Conservation (phyloP, 2,797 vertebrate genomes). For the Macroramphosus scolopax region DNA sequence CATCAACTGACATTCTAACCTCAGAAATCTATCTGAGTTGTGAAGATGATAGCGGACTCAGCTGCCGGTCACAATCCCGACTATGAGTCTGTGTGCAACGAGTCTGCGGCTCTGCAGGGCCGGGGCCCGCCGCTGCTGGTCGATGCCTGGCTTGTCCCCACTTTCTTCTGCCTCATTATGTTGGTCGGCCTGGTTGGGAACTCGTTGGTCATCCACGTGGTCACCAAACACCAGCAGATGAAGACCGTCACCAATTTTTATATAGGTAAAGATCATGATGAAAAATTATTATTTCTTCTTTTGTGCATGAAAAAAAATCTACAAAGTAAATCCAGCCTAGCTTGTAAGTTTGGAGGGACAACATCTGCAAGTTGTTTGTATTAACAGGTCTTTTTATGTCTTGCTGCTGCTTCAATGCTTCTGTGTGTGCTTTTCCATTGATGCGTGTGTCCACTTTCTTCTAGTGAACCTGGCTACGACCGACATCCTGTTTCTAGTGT, state of each 20-base stretch:
- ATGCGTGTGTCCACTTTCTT: not conserved
- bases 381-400: too few relatives aligned
- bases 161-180: slow-evolving; percentile 75
- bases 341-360: not conserved
- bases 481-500: slow-evolving; percentile 80
- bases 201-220: slow-evolving; percentile 73
- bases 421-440: too few relatives aligned
- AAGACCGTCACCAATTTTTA: slow-evolving; percentile 76
- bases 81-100: slow-evolving; percentile 42
- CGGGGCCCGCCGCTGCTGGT: slow-evolving; percentile 50
- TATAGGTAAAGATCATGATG: slow-evolving; percentile 56
- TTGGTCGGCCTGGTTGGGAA: slow-evolving; percentile 72
- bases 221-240: slow-evolving; percentile 77
- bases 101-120: slow-evolving; percentile 16
- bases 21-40: not conserved
- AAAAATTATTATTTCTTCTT: too few relatives aligned
- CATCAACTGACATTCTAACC: too few relatives aligned
- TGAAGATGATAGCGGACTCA: slow-evolving; percentile 18
- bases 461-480: slow-evolving; percentile 78
- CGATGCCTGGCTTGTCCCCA: slow-evolving; percentile 77
- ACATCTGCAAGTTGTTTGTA: too few relatives aligned
- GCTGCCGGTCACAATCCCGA: slow-evolving; percentile 5
- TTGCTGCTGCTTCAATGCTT: too few relatives aligned
- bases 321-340: too few relatives aligned
- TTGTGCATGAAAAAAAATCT: too few relatives aligned